Conservation (phyloP, 1,140 invertebrate species). For the Heliconius hermathena region DNA sequence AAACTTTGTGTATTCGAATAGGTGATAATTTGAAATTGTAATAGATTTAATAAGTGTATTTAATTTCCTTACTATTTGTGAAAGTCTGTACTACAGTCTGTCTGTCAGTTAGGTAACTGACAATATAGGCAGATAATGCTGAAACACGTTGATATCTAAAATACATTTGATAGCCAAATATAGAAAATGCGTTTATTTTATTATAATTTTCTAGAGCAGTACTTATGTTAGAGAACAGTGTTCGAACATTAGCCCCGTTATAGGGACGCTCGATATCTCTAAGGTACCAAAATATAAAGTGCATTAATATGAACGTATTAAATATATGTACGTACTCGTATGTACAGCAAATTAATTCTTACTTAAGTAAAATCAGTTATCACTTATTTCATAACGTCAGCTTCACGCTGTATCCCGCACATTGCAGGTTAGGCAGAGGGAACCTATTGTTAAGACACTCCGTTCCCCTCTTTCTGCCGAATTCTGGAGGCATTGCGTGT, state of each 20-base stretch:
- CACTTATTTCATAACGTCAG: no score
- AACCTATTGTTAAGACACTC: no score
- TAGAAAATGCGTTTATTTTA: conserved; percentile 7
- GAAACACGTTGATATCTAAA: conserved; percentile 17
- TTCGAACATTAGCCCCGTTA: background rate
- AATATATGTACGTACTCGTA: no score
- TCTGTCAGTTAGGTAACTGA: conserved; percentile 25
- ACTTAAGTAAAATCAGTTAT: no score
- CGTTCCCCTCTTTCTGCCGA: no score
- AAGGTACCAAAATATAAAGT: no score
- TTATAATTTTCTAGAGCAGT: conserved; percentile 7
- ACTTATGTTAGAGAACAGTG: background rate
- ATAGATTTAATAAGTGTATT: conserved; percentile 22
- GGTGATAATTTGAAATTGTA: background rate
- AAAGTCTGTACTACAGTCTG: conserved; percentile 25
- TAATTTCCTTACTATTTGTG: conserved; percentile 31
- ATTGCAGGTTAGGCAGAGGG: no score
- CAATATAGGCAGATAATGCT: conserved; percentile 8
- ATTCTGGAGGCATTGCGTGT: no score
- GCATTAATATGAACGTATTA: no score
- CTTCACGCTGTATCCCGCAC: no score
- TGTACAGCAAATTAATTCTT: no score
- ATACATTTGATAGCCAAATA: conserved; percentile 12
- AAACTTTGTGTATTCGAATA: background rate
- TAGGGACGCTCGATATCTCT: background rate